Conservation (phyloP, 2,797 vertebrate species). For the Pangasius larnaudii region DNA sequence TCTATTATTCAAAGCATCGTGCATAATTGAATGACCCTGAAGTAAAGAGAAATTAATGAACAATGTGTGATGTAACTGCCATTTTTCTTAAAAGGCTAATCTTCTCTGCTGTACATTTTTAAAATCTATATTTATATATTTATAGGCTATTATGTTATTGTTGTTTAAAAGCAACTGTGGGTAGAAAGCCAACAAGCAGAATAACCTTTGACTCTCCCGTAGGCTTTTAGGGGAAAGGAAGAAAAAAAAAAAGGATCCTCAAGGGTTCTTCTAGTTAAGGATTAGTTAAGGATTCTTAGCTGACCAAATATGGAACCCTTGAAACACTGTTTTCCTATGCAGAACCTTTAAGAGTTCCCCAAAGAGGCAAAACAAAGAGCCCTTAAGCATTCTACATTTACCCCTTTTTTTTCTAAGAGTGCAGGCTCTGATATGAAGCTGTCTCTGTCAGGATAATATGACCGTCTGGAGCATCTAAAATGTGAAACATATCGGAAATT, state of each 20-base stretch:
- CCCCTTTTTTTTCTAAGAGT: background rate
- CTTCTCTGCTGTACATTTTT: background rate
- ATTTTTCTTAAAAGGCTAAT: background rate
- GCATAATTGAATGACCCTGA: slow-evolving; percentile 13
- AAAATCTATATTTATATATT: background rate
- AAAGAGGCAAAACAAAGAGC: background rate
- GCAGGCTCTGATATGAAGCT: background rate
- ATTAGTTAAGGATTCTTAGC: background rate
- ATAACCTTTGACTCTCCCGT: slow-evolving; percentile 7
- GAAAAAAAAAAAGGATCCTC: background rate
- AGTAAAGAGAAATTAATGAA: slow-evolving; percentile 10
- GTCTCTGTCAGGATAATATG: background rate
- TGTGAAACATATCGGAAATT: slow-evolving; percentile 5
- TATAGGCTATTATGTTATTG: background rate
- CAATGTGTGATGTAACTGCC: background rate
- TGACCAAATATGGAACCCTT: background rate
- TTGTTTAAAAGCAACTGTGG: background rate
- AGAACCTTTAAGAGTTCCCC: background rate
- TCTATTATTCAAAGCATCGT: slow-evolving; percentile 25
- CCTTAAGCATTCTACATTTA: background rate
- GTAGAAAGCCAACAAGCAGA: background rate
- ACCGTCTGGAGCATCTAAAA: background rate
- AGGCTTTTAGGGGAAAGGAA: background rate
- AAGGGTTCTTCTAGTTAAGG: background rate
- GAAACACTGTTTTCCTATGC: background rate